Percentiles rank a stretch among this genome's conserved stretches.
Evolutionary conservation across 2,113 vertebrate genomes (phyloP).

Genomic region (Thunnus thynnus): DNA sequence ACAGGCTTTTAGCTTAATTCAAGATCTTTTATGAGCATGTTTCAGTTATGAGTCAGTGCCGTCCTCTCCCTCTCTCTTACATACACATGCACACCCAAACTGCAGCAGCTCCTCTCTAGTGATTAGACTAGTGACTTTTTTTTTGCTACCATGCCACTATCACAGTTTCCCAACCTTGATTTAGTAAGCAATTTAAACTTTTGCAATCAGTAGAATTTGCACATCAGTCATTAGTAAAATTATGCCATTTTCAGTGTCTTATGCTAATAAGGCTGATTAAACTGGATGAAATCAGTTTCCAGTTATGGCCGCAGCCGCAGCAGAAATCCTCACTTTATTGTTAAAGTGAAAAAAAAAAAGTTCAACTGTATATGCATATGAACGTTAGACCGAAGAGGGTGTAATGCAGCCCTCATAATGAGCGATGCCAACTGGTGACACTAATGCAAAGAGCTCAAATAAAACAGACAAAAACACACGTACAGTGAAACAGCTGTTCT

Average conservation of each 20-base stretch:
- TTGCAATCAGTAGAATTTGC: constrained; percentile 55
- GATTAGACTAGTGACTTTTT: not conserved
- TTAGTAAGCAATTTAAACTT: constrained; percentile 33
- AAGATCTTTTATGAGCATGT: too few relatives aligned
- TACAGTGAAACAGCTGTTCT: constrained; percentile 15
- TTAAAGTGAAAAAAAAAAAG: constrained; percentile 8
- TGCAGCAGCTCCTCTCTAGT: constrained; percentile 1
- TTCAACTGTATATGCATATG: constrained; percentile 5
- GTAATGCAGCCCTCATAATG: constrained; percentile 38
- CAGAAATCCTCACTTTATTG: constrained; percentile 29
- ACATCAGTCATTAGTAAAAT: constrained; percentile 43
- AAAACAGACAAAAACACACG: constrained; percentile 25
- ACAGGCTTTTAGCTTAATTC: not conserved
- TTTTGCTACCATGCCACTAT: not conserved
- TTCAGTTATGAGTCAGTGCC: not conserved
- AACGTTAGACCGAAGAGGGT: constrained; percentile 32
- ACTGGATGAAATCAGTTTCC: constrained; percentile 33
- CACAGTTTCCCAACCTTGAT: constrained; percentile 40
- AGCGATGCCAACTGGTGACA: constrained; percentile 19
- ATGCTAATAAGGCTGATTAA: constrained; percentile 60
- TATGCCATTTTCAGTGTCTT: constrained; percentile 17
- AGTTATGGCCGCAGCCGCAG: constrained; percentile 4
- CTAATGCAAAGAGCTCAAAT: constrained; percentile 45
- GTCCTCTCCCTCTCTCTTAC: not conserved
- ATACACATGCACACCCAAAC: not conserved